Conservation (phyloP, 2,797 vertebrate species). For the Parauchenoglanis ngamensis region DNA sequence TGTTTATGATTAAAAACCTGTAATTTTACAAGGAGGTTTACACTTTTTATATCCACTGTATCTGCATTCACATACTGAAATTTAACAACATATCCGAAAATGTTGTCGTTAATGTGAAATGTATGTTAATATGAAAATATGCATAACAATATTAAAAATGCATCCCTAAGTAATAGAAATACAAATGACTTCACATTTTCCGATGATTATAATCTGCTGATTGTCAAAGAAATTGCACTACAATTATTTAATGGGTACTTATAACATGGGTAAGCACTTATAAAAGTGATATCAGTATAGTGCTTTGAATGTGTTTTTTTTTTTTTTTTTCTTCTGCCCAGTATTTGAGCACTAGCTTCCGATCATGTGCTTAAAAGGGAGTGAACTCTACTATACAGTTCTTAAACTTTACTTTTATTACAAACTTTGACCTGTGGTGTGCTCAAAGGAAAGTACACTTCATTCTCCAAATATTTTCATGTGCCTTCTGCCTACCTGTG, state of each 20-base stretch:
- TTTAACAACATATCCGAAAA: neutral
- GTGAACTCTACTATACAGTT: neutral
- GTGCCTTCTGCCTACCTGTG: neutral
- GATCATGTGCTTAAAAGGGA: neutral
- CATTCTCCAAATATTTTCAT: slow-evolving; percentile 11
- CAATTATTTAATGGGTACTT: neutral
- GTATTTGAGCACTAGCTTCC: neutral
- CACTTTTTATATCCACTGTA: too few relatives aligned
- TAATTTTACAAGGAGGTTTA: too few relatives aligned
- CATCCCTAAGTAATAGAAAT: neutral
- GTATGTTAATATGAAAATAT: too few relatives aligned
- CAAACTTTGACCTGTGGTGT: neutral
- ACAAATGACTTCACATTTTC: neutral
- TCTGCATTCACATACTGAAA: neutral
- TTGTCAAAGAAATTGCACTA: neutral
- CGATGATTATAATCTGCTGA: neutral
- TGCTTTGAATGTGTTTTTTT: neutral
- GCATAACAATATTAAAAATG: neutral
- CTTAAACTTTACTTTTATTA: slow-evolving; percentile 23
- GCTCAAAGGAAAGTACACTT: slow-evolving; percentile 7
- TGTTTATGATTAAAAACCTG: too few relatives aligned
- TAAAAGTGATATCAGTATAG: neutral
- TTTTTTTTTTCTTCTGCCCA: neutral
- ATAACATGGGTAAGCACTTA: neutral
- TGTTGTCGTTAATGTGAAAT: too few relatives aligned